These are phyloP conservation scores for Drosophila melanica DNA, from an alignment of 1,140 invertebrate genomes.

Conservation along the genomic window DNA sequence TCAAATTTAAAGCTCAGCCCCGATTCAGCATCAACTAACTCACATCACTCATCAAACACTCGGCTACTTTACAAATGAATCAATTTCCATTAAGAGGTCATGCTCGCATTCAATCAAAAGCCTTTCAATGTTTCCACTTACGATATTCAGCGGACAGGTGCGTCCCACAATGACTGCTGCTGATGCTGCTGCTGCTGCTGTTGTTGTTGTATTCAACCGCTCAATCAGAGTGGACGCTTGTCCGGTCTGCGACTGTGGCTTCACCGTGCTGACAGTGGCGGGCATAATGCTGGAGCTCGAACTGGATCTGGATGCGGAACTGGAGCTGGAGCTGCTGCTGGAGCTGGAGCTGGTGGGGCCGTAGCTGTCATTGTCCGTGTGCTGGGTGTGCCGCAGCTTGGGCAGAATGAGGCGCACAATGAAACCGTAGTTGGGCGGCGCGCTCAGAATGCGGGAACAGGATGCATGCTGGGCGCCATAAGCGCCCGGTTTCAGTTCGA, in stretches of 20 bases:
- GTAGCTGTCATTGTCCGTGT: slow-evolving; percentile 21
- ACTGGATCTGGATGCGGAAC: background rate
- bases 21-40: too few species aligned
- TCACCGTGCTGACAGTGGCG: slow-evolving; percentile 34
- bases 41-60: too few species aligned
- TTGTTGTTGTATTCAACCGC: slow-evolving; percentile 41
- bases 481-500: slow-evolving; percentile 72
- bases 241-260: slow-evolving; percentile 16
- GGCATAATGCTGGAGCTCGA: slow-evolving; percentile 53
- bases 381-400: slow-evolving; percentile 64
- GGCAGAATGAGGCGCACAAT: slow-evolving; percentile 80
- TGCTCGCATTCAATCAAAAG: slow-evolving; percentile 3
- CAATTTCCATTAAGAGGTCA: slow-evolving; percentile 18
- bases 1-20: too few species aligned
- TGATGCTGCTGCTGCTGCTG: background rate
- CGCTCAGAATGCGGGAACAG: slow-evolving; percentile 75
- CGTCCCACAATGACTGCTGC: slow-evolving; percentile 48
- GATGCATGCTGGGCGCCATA: slow-evolving; percentile 56
- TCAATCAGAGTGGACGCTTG: slow-evolving; percentile 44
- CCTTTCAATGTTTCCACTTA: slow-evolving; percentile 57
- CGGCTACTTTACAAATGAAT: background rate
- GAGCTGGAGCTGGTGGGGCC: slow-evolving; percentile 11
- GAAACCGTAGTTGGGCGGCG: slow-evolving; percentile 76
- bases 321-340: slow-evolving; percentile 21
- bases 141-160: slow-evolving; percentile 78